These are phyloP conservation scores for Cherax quadricarinatus DNA, from an alignment of 1,140 invertebrate genomes.

Conservation along the genomic window DNA sequence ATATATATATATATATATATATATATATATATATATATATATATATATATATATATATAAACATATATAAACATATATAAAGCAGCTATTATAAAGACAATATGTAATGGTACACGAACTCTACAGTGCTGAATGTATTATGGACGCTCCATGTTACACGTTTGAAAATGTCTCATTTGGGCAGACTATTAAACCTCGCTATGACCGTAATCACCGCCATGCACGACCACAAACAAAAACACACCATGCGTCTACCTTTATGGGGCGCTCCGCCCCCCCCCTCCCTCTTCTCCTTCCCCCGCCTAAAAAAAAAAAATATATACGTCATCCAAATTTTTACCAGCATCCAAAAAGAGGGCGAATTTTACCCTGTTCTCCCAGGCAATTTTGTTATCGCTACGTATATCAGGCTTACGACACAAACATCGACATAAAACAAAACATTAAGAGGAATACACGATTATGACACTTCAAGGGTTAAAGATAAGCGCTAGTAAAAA, in stretches of 20 bases:
- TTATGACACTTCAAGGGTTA: slow-evolving; percentile 65
- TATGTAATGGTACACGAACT: too few relatives aligned
- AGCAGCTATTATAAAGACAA: too few relatives aligned
- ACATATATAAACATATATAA: background rate
- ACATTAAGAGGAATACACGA: slow-evolving; percentile 65
- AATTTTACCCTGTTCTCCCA: slow-evolving; percentile 33
- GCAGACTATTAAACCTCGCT: background rate
- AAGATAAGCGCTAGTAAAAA: slow-evolving; percentile 65
- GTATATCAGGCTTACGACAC: slow-evolving; percentile 63
- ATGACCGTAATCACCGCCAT: background rate
- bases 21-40: slow-evolving; percentile 23
- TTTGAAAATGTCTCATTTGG: background rate
- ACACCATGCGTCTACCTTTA: slow-evolving; percentile 7
- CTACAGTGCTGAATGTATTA: too few relatives aligned
- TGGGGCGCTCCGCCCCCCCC: background rate
- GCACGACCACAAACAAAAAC: slow-evolving; percentile 20
- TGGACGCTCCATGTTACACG: background rate
- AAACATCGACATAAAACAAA: slow-evolving; percentile 63
- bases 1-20: slow-evolving; percentile 23
- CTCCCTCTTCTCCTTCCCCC: too few relatives aligned
- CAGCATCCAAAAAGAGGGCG: slow-evolving; percentile 4
- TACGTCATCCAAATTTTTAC: slow-evolving; percentile 4
- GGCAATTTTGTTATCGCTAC: slow-evolving; percentile 60
- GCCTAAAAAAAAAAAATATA: slow-evolving; percentile 16
- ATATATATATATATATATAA: slow-evolving; percentile 20